Base-by-base conservation (phyloP, 2,113 vertebrate species). In the Arenaria interpres region DNA sequence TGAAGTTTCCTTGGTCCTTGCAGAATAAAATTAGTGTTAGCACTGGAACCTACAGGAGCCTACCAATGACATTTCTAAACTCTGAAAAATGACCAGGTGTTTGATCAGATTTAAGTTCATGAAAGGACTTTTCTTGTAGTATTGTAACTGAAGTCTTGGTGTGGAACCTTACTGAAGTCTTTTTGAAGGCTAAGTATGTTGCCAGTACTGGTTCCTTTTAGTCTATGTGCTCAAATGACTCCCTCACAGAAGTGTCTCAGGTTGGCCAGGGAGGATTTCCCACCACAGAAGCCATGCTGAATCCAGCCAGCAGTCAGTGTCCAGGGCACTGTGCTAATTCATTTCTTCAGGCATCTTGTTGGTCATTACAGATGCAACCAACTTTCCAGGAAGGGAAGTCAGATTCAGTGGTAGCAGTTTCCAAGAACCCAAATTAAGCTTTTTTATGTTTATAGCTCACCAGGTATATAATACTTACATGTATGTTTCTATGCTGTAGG, bases 291-390 rank as follows among this genome's bases (percentile, higher is more conserved):
- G 16, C 23, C 43, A 13, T 16, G n/a, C 14, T 45, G 73, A 78
- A 72, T 33, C 50, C 27, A 14, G 43, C 16, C 50, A 57, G 57
- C 73, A 63, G 30, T 12, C 35, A 56, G 20, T 39, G 48, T 32
- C 30, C 28, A 21, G 41, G 16, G 14, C 24, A 32, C 72, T 32
- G 24, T n/a, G 41, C 5, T 63, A 56, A 64, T 37, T 27, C 32
- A 17, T 57, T 56, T 78, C 10, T 27, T 64, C 12, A 37, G 43
- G 16, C 18, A 32, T 37, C 32, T 63, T 84, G 17, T 63, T 72
- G 0, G 0, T 41, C 6, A 1, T 21, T 54, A 56, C 33, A 54
- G 39, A 63, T 11, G 17, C 13, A 54, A 59, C 10, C 17, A 76
- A 7, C 53, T 51, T 89, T 28, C 19, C 28, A 0, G 1, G 32